These are phyloP conservation scores for Perodicticus potto DNA, from an alignment of 2,797 vertebrate species.

Conservation along the genomic window DNA sequence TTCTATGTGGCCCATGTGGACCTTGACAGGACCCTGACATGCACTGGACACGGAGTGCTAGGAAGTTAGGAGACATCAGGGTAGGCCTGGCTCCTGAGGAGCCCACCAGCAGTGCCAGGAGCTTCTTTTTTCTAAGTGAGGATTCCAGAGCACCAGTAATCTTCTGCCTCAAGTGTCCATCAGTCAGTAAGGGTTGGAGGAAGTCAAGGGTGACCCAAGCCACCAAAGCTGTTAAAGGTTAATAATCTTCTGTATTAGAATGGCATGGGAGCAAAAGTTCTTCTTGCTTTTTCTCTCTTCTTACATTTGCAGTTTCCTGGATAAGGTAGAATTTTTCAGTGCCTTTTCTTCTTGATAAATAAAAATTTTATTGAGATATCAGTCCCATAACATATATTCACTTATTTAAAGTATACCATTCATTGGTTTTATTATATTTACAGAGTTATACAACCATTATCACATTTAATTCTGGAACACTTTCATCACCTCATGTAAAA, in stretches of 20 bases:
- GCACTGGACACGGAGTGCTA: neutral
- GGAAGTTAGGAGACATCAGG: neutral
- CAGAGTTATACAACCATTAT: neutral
- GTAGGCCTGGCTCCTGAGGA: neutral
- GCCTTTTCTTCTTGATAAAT: neutral
- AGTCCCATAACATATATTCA: neutral
- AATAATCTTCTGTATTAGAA: neutral
- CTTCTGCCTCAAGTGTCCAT: neutral
- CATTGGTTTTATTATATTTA: neutral
- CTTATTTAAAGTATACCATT: neutral
- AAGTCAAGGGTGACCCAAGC: neutral
- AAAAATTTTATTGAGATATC: slow-evolving; percentile 12
- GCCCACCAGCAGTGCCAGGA: neutral
- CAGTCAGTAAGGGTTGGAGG: neutral
- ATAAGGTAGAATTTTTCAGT: neutral
- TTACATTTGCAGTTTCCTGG: neutral
- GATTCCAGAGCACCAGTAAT: neutral
- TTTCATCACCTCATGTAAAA: neutral
- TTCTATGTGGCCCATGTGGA: neutral
- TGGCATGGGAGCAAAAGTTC: neutral
- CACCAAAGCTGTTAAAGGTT: neutral
- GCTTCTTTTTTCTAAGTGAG: neutral
- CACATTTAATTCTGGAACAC: neutral
- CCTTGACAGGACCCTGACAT: neutral
- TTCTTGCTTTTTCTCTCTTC: neutral